Evolutionary conservation across 2,113 vertebrate genomes (phyloP).

Genomic region (Eulemur rufifrons): DNA sequence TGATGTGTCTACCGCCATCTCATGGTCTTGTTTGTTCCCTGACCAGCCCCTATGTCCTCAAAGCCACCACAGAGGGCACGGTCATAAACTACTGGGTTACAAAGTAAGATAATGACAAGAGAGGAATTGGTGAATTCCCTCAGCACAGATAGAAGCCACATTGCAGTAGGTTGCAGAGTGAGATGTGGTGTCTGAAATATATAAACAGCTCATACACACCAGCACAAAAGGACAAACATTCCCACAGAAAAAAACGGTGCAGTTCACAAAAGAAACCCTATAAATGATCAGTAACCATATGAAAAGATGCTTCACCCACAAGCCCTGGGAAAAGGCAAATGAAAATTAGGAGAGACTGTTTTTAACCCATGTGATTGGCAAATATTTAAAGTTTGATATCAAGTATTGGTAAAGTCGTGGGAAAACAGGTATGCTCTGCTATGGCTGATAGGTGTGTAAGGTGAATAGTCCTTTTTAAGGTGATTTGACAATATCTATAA

Average conservation of each 20-base stretch:
- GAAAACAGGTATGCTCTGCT: not conserved
- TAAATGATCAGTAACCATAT: not conserved
- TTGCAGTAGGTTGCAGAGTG: not conserved
- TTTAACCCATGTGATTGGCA: not conserved
- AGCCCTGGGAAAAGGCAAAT: not conserved
- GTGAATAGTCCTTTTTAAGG: no score
- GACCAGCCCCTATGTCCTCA: not conserved
- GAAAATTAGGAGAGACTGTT: not conserved
- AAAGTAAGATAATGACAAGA: no score
- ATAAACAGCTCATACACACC: not conserved
- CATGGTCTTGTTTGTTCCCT: not conserved
- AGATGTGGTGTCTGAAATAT: not conserved
- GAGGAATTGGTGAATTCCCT: not conserved
- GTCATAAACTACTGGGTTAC: not conserved
- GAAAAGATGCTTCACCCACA: not conserved
- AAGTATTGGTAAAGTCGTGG: not conserved
- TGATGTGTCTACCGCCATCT: not conserved
- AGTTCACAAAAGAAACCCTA: not conserved
- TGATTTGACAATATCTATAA: not conserved
- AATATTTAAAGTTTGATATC: not conserved
- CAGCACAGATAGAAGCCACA: not conserved
- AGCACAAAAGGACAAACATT: not conserved
- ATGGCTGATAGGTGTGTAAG: not conserved
- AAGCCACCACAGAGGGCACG: fast-evolving
- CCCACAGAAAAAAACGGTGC: not conserved